Evolutionary conservation across 2,888 invertebrate genomes (phyloP), one percentile per base, ranked within the genome.

Genomic region (Rhogogaster chlorosoma): DNA sequence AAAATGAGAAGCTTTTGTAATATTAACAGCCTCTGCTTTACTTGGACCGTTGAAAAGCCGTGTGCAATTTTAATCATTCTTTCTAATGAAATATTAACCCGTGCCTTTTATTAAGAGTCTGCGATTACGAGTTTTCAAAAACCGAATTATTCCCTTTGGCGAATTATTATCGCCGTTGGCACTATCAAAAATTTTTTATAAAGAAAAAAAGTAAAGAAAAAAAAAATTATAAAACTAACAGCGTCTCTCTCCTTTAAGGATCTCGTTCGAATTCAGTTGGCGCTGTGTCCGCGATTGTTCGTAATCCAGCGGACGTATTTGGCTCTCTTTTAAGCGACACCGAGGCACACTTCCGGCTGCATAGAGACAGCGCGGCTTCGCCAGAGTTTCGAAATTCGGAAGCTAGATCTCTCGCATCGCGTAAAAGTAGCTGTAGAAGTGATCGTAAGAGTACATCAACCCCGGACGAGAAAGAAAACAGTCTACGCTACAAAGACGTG

Each of bases 221-320:
- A 29, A n/a, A 29, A 26, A 7, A 32, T n/a, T n/a, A n/a, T n/a
- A n/a, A 29, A 26, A 15, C 26, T 61, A n/a, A 53, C 18, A 36
- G 4, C 1, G n/a, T 38, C 26, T 42, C 26, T 73, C 4, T 6
- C 42, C 22, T n/a, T 29, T 86, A 94, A 95, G 97, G 96, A 89
- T 95, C 95, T 0, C 94, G 97, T 88, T 97, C 97, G 1, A 97
- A 97, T 91, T 97, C 97, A 0, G 95, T 96, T 89, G 93, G 95
- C 0, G 95, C 95, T 49, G 94, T 95, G 42, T 88, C 90, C 18
- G 85, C 86, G 6, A 94, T 94, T 80, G 93, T 94, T 92, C 94
- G 95, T 91, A 90, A 88, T 67, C 87, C 88, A 10, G 92, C 95
- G 88, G 93, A 97, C 92, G 93, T 96, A 89, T 93, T 95, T 91